phyloP scores from a whole-genome alignment of 2,888 invertebrate genomes.

The Drosophila robusta region DNA sequence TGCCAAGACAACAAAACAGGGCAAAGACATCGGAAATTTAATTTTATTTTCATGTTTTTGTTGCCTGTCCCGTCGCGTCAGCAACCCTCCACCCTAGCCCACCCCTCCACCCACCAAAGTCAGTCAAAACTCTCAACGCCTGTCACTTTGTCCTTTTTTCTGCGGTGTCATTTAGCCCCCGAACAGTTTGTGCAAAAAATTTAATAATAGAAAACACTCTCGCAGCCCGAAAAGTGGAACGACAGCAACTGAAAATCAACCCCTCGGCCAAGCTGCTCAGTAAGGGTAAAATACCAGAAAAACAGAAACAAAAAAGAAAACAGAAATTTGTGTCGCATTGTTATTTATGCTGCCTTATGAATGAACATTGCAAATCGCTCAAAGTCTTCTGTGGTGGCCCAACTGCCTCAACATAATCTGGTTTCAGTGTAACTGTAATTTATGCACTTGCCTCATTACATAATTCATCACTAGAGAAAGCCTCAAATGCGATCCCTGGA shows the following conservation, averaged over 20 bases:
- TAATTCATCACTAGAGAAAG: constrained; percentile 49
- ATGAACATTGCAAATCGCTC: constrained; percentile 62
- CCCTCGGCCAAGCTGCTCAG: constrained; percentile 42
- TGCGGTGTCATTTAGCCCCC: constrained; percentile 78
- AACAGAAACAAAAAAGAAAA: neutral
- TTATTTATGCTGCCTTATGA: constrained; percentile 38
- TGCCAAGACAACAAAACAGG: constrained; percentile 37
- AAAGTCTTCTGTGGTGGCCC: constrained; percentile 18
- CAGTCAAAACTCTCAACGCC: constrained; percentile 42
- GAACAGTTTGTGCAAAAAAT: constrained; percentile 67
- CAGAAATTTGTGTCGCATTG: constrained; percentile 45
- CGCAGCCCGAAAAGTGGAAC: constrained; percentile 55
- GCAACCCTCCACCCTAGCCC: constrained; percentile 17
- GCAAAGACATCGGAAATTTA: constrained; percentile 73
- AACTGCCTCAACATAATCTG: constrained; percentile 15
- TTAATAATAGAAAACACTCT: constrained; percentile 76
- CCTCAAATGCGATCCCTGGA: constrained; percentile 48
- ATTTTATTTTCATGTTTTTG: constrained; percentile 80
- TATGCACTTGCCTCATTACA: constrained; percentile 54
- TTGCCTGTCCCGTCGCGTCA: constrained; percentile 23
- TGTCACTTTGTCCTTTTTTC: constrained; percentile 68
- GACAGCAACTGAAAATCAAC: constrained; percentile 64
- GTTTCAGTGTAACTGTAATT: constrained; percentile 40
- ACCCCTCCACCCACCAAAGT: constrained; percentile 1
- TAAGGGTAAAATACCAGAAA: constrained; percentile 42